Evolutionary conservation across 53 echinoderm and acorn worm genomes (phyloP), one percentile per base, ranked within the genome.

Genomic region (Holothuria scabra): DNA sequence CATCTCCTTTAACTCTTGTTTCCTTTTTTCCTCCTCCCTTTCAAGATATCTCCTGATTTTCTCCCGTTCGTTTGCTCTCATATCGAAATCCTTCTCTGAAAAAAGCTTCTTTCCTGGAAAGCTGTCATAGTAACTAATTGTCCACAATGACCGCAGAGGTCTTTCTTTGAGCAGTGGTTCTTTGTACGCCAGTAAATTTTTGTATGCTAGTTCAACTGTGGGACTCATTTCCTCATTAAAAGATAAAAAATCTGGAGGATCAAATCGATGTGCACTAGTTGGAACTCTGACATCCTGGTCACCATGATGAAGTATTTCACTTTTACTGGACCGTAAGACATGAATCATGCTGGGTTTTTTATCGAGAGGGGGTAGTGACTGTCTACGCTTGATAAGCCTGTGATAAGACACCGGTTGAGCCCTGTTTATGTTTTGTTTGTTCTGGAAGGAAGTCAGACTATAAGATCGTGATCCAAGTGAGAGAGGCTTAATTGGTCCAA

Each of bases 101-200:
- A 28, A 76, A 46, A 76, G 55, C 76, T 49, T 76, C 25, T 76
- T 76, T 28, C 46, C 76, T 37, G 76, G 76, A 46, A 76, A 46
- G 38, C 49, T 46, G 56, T 76, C 56, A 14, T 76, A 55, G 29
- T 41, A 26, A 20, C 41, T 25, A 3, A 76, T n/a, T 10, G 44
- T 52, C 76, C 56, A 55, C 20, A 22, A 23, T 4, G 76, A 55
- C 0, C 56, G 52, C 23, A 46, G 14, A 11, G 76, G 76, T 5
- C 76, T 46, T 29, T 46, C 12, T 22, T 26, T 55, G 25, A 76
- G 76, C 28, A 76, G 19, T 9, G 76, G 76, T 30, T 76, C 30
- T 12, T 46, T 76, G n/a, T 76, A 49, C 5, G 46, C 46, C 3
- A 41, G 11, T 19, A 76, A 28, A 13, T 37, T 76, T 29, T 23